These are phyloP conservation scores for Euura saliciscinereae DNA, from an alignment of 1,140 invertebrate genomes.

Conservation along the genomic window DNA sequence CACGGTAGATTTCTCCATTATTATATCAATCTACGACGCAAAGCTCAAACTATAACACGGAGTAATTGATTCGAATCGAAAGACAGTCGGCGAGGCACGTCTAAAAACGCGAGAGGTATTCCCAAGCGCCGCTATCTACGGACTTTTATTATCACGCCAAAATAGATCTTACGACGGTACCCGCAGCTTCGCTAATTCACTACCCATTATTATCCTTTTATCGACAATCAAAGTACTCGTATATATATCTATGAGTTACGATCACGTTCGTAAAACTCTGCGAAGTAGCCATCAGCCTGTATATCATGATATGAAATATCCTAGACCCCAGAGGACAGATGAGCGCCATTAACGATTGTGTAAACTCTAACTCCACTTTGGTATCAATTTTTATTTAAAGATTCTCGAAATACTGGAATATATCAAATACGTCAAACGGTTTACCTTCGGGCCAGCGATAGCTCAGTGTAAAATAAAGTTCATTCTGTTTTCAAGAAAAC, in stretches of 20 bases:
- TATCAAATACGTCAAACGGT: not conserved
- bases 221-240: not conserved
- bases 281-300: not conserved
- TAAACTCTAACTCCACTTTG: not conserved
- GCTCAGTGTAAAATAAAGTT: not conserved
- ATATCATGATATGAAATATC: not conserved
- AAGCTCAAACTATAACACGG: not conserved
- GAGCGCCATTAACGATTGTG: not conserved
- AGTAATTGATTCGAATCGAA: not conserved
- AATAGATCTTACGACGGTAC: too few species aligned
- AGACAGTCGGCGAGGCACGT: not conserved
- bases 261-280: not conserved
- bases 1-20: not conserved
- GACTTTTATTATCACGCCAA: too few species aligned
- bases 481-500: conserved; percentile 1
- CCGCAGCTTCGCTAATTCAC: too few species aligned
- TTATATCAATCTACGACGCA: not conserved
- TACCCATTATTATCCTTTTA: not conserved
- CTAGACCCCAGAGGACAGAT: not conserved
- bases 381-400: conserved; percentile 2
- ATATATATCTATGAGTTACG: not conserved
- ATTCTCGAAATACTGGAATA: not conserved
- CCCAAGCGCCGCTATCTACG: too few species aligned
- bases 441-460: not conserved
- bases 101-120: too few species aligned